These are phyloP conservation scores for Nothobranchius furzeri DNA, from an alignment of 2,113 vertebrate genomes.

Conservation along the genomic window DNA sequence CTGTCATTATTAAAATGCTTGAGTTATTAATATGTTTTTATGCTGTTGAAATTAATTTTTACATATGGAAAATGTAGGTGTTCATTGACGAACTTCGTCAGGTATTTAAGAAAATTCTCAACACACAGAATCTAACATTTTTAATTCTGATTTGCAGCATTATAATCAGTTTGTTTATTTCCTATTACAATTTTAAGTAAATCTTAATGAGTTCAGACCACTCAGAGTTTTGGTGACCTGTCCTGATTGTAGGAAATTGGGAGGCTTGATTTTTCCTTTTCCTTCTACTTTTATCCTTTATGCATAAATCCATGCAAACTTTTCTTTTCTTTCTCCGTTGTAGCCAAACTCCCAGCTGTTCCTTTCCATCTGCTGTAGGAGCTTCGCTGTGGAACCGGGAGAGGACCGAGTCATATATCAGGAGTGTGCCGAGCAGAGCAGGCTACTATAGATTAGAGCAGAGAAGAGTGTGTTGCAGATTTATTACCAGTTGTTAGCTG, in stretches of 20 bases:
- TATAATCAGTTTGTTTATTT: neutral
- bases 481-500: slow-evolving; percentile 61
- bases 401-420: slow-evolving; percentile 49
- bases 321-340: slow-evolving; percentile 8
- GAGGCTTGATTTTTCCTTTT: neutral
- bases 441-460: slow-evolving; percentile 46
- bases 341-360: slow-evolving; percentile 5
- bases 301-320: neutral
- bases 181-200: neutral
- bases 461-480: slow-evolving; percentile 58
- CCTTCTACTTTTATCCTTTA: neutral
- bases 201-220: too few relatives aligned
- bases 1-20: too few relatives aligned
- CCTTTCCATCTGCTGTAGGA: slow-evolving; percentile 17
- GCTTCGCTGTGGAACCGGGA: slow-evolving; percentile 6
- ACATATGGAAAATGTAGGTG: too few relatives aligned
- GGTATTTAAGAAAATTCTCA: too few relatives aligned
- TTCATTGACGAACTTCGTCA: neutral
- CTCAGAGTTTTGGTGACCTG: too few relatives aligned
- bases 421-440: slow-evolving; percentile 30
- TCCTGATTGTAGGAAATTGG: too few relatives aligned
- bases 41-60: too few relatives aligned
- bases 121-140: neutral
- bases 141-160: neutral
- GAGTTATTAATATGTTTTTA: too few relatives aligned